Percentiles rank a stretch among this genome's conserved stretches.
Evolutionary conservation across 1,140 invertebrate genomes (phyloP).

Genomic region (Arctopsyche grandis): DNA sequence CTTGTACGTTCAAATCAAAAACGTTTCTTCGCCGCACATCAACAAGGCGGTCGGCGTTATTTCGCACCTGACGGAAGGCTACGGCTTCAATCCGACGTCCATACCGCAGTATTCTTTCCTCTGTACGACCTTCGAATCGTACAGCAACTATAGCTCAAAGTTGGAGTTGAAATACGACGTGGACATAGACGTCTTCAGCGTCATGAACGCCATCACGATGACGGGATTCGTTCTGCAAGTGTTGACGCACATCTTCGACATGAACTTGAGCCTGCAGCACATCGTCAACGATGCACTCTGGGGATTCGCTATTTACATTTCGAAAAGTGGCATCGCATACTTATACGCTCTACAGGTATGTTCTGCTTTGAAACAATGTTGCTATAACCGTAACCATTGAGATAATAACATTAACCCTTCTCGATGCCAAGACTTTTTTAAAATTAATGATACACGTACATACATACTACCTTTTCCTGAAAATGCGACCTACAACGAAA

Average conservation of each 20-base stretch:
- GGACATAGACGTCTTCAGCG: not conserved
- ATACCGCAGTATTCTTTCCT: slow-evolving; percentile 1
- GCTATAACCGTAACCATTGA: no score
- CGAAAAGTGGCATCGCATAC: slow-evolving; percentile 42
- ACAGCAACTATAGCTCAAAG: not conserved
- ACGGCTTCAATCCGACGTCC: not conserved
- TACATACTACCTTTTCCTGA: no score
- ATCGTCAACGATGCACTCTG: slow-evolving; percentile 45
- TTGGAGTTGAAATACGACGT: not conserved
- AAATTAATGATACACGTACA: no score
- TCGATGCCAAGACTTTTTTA: no score
- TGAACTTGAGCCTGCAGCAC: slow-evolving; percentile 37
- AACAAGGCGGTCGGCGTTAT: not conserved
- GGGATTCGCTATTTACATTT: slow-evolving; percentile 41
- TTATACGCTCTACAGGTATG: slow-evolving; percentile 46
- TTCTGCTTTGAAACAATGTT: no score
- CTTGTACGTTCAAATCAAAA: slow-evolving; percentile 19
- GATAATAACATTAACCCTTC: no score
- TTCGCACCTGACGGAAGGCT: not conserved
- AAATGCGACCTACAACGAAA: no score
- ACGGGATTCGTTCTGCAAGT: slow-evolving; percentile 39
- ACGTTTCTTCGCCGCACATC: slow-evolving; percentile 9
- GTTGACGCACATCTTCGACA: slow-evolving; percentile 39
- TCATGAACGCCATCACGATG: slow-evolving; percentile 10
- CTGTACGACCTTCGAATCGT: not conserved